Percentiles rank a stretch among this genome's conserved stretches.
These are phyloP conservation scores for Dendrocopos noguchii DNA, from an alignment of 2,113 vertebrate genomes.

Conservation along the genomic window DNA sequence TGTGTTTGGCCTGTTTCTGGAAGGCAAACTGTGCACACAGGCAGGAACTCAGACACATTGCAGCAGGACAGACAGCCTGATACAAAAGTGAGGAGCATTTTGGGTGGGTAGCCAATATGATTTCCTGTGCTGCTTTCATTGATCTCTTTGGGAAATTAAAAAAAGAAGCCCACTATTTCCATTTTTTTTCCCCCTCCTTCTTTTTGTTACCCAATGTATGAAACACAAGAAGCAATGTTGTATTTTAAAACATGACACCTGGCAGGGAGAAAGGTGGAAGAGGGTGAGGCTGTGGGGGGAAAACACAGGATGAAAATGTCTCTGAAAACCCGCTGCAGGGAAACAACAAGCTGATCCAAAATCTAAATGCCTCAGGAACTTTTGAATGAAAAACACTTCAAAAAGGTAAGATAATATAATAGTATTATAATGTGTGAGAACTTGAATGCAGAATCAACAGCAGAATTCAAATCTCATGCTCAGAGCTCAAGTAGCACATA, in stretches of 20 bases:
- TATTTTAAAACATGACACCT: background rate
- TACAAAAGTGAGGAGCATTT: accelerated
- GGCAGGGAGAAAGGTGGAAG: background rate
- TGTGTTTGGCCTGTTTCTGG: background rate
- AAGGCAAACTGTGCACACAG: background rate
- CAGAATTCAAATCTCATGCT: slow-evolving; percentile 11
- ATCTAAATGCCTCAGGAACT: background rate
- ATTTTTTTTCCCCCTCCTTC: no score
- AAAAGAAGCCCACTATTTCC: background rate
- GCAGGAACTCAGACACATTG: background rate
- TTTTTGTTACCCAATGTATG: background rate
- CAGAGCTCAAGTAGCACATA: background rate
- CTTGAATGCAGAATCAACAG: background rate
- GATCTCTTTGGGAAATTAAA: background rate
- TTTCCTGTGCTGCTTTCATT: background rate
- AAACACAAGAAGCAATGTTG: background rate
- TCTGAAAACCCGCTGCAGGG: background rate
- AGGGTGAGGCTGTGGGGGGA: accelerated
- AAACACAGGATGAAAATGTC: background rate
- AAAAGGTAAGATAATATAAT: background rate
- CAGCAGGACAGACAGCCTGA: background rate
- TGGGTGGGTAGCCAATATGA: accelerated
- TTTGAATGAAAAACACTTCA: background rate
- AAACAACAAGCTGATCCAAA: background rate
- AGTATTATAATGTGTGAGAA: background rate